Conservation (phyloP, 2,113 vertebrate genomes). For the Phalacrocorax brasilianus region DNA sequence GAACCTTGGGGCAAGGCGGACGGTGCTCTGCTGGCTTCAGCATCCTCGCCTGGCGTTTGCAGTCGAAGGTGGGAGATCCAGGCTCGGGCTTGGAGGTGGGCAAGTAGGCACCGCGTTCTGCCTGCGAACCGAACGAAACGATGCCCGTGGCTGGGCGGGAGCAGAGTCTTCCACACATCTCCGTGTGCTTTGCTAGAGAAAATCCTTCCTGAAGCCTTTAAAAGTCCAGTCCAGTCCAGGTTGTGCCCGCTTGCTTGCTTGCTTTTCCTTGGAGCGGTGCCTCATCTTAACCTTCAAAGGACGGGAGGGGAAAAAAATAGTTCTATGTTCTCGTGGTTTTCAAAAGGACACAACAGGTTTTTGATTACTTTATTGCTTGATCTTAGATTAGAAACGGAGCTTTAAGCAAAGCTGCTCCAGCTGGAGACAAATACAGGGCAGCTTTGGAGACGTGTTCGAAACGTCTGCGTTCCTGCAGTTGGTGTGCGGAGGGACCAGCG, state of each 20-base stretch:
- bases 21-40: background rate
- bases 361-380: background rate
- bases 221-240: background rate
- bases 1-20: background rate
- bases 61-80: background rate
- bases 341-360: background rate
- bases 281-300: background rate
- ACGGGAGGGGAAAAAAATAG: background rate
- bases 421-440: background rate
- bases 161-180: background rate
- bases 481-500: accelerated
- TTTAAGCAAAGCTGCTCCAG: conserved; percentile 15
- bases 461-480: background rate
- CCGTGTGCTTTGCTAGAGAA: background rate
- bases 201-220: background rate
- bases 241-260: background rate
- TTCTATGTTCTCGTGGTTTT: background rate
- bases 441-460: background rate
- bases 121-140: accelerated
- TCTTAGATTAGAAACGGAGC: background rate
- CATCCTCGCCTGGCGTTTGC: background rate
- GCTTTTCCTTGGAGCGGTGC: background rate
- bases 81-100: background rate
- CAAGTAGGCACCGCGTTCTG: background rate
- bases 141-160: accelerated